phyloP scores from a whole-genome alignment of 2,797 vertebrate species.

The Ceyx erithaca region DNA sequence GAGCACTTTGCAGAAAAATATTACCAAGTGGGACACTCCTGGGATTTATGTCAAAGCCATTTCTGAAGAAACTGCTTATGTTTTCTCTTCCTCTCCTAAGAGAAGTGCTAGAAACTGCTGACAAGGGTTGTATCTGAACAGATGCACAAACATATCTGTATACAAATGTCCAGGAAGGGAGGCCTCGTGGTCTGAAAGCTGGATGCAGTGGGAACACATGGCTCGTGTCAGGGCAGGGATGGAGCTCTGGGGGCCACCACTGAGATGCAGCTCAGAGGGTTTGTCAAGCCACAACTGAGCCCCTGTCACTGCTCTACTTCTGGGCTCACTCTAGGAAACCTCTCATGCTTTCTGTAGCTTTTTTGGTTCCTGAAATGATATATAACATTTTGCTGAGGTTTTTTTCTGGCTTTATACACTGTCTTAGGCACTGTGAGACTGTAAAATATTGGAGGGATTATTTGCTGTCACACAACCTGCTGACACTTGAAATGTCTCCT shows the following conservation, averaged over 20 bases:
- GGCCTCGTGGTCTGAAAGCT: background rate
- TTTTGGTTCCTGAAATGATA: background rate
- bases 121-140: background rate
- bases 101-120: background rate
- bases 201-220: fast-evolving
- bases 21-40: background rate
- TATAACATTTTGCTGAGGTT: background rate
- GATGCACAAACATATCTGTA: background rate
- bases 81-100: background rate
- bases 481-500: constrained; percentile 41
- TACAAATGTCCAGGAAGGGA: background rate
- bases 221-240: background rate
- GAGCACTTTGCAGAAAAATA: background rate
- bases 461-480: background rate
- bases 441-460: background rate
- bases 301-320: background rate
- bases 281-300: background rate
- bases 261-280: background rate
- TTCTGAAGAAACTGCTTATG: background rate
- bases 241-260: background rate
- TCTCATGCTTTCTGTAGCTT: background rate
- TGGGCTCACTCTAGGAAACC: background rate
- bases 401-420: background rate
- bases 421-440: background rate
- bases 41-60: background rate